Evolutionary conservation across 2,888 invertebrate species (phyloP).

Genomic region (Pachliopta kotzebuea): DNA sequence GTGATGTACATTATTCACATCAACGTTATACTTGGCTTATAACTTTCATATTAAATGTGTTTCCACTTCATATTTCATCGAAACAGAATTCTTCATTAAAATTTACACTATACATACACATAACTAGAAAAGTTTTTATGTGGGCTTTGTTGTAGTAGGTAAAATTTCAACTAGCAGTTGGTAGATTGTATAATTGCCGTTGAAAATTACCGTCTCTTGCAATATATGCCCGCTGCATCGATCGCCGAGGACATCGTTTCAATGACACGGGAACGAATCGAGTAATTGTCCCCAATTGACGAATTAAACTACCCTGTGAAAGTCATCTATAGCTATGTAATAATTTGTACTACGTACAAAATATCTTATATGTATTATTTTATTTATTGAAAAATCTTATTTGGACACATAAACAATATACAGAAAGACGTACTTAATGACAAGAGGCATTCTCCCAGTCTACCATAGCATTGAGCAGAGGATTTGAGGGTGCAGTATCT

Average conservation of each 20-base stretch:
- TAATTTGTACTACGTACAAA: not conserved
- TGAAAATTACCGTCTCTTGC: slow-evolving; percentile 66
- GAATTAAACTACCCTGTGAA: slow-evolving; percentile 54
- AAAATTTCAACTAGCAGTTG: slow-evolving; percentile 32
- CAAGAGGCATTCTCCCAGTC: no score
- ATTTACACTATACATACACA: slow-evolving; percentile 31
- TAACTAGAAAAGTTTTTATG: not conserved
- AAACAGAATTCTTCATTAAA: not conserved
- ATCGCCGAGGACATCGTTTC: slow-evolving; percentile 47
- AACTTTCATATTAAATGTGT: no score
- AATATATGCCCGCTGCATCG: slow-evolving; percentile 56
- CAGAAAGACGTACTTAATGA: no score
- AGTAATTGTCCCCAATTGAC: slow-evolving; percentile 74
- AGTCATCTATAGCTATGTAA: slow-evolving; percentile 34
- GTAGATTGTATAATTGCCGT: slow-evolving; percentile 62
- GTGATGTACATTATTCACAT: slow-evolving; percentile 11
- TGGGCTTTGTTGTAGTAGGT: slow-evolving; percentile 30
- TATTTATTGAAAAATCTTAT: no score
- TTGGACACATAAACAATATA: no score
- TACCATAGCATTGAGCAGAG: no score
- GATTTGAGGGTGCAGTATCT: no score
- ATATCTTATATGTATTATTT: not conserved
- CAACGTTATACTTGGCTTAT: no score
- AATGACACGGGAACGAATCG: slow-evolving; percentile 50
- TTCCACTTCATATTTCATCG: not conserved